These are phyloP conservation scores for Pseudomyrmex dendroicus DNA, from an alignment of 1,140 invertebrate species.

Conservation along the genomic window DNA sequence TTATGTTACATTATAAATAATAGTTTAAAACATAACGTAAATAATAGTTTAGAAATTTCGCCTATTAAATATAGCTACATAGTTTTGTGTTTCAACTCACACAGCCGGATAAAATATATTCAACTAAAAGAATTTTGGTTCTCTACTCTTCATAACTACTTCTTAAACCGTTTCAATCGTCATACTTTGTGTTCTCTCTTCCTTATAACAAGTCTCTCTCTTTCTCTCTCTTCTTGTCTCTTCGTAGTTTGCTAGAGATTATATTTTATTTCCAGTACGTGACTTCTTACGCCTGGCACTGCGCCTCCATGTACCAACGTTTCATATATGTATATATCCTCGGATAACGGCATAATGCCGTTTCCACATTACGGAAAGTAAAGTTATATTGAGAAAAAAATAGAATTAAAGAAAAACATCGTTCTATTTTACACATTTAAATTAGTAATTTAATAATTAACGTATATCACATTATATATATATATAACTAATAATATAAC, in stretches of 20 bases:
- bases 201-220: not conserved
- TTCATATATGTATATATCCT: constrained; percentile 5
- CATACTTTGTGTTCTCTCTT: constrained; percentile 23
- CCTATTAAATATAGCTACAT: not conserved
- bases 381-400: constrained; percentile 19
- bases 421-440: not conserved
- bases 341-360: not conserved
- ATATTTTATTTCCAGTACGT: constrained; percentile 56
- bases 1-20: no score
- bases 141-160: constrained; percentile 49
- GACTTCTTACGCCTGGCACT: constrained; percentile 30
- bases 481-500: not conserved
- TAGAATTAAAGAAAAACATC: not conserved
- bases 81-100: not conserved
- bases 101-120: constrained; percentile 29
- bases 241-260: constrained; percentile 39
- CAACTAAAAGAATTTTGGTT: constrained; percentile 19
- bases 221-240: no score
- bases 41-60: not conserved
- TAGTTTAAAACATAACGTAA: not conserved
- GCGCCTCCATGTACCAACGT: constrained; percentile 9
- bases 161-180: constrained; percentile 56
- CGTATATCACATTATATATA: not conserved
- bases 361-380: not conserved
- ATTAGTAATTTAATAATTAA: no score